Base-by-base conservation (phyloP, 2,797 vertebrate genomes). In the Ispidina picta region DNA sequence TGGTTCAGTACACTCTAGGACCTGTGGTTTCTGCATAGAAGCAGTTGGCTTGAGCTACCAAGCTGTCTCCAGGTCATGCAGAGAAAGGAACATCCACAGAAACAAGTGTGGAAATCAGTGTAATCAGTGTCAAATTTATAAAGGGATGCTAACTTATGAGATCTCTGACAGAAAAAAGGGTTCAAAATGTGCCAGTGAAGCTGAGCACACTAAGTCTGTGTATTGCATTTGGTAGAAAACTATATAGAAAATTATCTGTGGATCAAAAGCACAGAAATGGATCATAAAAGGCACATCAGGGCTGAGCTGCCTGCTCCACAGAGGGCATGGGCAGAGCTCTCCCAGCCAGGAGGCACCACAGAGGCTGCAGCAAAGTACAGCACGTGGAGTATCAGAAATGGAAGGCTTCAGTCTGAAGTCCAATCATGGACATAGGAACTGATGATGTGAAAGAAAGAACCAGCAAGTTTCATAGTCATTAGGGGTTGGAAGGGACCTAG, bases 1-100 rank as follows among this genome's bases (percentile, higher is more conserved):
- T 90, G 89, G 85, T 87, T 93, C 76, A 89, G 85, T 79, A 86
- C 70, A 78, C 74, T 84, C 56, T 41, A 80, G 70, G 73, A 92
- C 83, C 33, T 75, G 65, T 18, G 1, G 78, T 87, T 89, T 90
- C 86, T 87, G 69, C 70, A 73, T 15, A 85, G 76, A 92, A 87
- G 89, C 6, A 3, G 37, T 70, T 89, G 80, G 51, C 39, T 92
- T 55, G 58, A 48, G 39, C 86, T 94, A 84, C 73, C 93, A 72
- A 58, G 82, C 76, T 83, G 70, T 73, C 76, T 90, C 65, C 66
- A 72, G 73, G 82, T 92, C 88, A 83, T 5, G 2, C 25, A 77
- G 39, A 80, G 58, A 55, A 93, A 89, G 69, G 70, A 92, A 85
- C 59, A 59, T 59, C 69, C 51, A 20, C 54, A 74, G 82, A 87